These are phyloP conservation scores for Channa argus DNA, from an alignment of 2,113 vertebrate genomes.

Conservation along the genomic window DNA sequence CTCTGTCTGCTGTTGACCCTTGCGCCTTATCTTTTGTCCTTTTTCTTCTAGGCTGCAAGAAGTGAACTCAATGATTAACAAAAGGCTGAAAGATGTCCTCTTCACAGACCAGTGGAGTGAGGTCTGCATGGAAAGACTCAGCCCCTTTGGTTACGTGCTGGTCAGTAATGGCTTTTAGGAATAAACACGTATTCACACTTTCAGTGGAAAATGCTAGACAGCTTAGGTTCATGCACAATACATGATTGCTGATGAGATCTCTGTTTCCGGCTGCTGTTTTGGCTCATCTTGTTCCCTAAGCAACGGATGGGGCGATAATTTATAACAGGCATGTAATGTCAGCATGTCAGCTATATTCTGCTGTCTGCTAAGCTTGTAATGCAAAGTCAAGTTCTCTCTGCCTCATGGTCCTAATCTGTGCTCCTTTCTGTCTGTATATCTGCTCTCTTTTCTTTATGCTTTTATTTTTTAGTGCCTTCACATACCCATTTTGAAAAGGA, in stretches of 20 bases:
- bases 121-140: slow-evolving; percentile 95
- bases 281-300: slow-evolving; percentile 61
- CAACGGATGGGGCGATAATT: slow-evolving; percentile 59
- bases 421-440: neutral
- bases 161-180: slow-evolving; percentile 82
- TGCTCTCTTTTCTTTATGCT: neutral
- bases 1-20: slow-evolving; percentile 39
- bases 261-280: slow-evolving; percentile 38
- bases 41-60: slow-evolving; percentile 90
- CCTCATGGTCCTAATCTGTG: slow-evolving; percentile 8
- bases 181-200: slow-evolving; percentile 46
- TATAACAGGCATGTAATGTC: slow-evolving; percentile 62
- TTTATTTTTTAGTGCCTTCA: neutral
- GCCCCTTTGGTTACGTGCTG: slow-evolving; percentile 94
- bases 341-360: slow-evolving; percentile 48
- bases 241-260: slow-evolving; percentile 22
- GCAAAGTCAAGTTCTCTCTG: slow-evolving; percentile 19
- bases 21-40: slow-evolving; percentile 42
- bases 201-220: slow-evolving; percentile 24
- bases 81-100: slow-evolving; percentile 95
- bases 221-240: slow-evolving; percentile 1
- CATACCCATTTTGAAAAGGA: neutral
- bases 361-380: slow-evolving; percentile 32
- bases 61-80: slow-evolving; percentile 98
- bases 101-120: slow-evolving; percentile 99